Conservation (phyloP, 2,113 vertebrate genomes). For the Todiramphus chloris region DNA sequence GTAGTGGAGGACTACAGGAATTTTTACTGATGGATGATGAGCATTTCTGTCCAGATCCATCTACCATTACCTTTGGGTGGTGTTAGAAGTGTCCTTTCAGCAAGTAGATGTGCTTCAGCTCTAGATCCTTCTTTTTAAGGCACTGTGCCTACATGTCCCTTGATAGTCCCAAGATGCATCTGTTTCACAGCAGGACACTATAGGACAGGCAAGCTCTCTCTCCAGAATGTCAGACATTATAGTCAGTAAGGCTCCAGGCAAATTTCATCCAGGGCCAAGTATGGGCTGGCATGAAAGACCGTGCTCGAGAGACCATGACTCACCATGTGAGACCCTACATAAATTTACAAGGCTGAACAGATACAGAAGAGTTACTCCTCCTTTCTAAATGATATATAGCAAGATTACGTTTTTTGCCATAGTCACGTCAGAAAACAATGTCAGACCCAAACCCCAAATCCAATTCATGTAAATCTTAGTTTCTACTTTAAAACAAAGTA, state of each 20-base stretch:
- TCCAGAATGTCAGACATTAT: not conserved
- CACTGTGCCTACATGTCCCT: fast-evolving
- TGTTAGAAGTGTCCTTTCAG: not conserved
- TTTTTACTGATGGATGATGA: not conserved
- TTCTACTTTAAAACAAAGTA: not conserved
- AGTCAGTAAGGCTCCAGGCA: not conserved
- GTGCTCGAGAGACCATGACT: fast-evolving
- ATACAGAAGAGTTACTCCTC: not conserved
- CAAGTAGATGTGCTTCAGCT: not conserved
- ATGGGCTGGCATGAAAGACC: not conserved
- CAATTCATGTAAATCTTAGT: not conserved
- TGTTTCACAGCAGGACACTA: not conserved
- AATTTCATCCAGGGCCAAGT: not conserved
- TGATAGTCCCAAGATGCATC: not conserved
- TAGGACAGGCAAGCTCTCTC: not conserved
- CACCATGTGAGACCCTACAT: not conserved
- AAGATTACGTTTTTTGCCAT: not conserved
- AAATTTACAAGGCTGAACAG: not conserved
- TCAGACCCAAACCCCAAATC: not conserved
- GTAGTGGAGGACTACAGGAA: not conserved
- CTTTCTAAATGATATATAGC: not conserved
- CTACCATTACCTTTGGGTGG: not conserved
- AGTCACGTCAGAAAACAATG: not conserved
- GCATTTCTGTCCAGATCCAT: not conserved
- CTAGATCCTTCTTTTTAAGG: not conserved